Conservation (phyloP, 2,113 vertebrate genomes). For the Macaca mulatta region DNA sequence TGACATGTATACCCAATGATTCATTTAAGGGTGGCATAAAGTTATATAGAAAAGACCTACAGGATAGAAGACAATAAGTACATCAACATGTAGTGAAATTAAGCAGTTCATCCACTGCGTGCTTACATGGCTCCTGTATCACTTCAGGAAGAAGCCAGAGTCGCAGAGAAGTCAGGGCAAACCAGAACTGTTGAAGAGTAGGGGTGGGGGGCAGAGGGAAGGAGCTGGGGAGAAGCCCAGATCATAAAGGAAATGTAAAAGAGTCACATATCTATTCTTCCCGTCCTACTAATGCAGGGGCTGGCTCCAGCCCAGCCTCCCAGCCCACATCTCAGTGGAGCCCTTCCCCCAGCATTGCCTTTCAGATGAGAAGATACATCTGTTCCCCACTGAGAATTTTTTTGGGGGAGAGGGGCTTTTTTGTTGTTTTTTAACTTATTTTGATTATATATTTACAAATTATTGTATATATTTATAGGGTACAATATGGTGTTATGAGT, state of each 20-base stretch:
- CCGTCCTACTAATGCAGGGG: neutral
- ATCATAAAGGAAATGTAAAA: neutral
- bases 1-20: neutral
- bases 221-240: neutral
- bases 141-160: neutral
- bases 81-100: neutral
- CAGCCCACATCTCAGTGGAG: neutral
- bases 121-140: neutral
- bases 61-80: neutral
- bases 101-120: neutral
- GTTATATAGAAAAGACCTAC: neutral
- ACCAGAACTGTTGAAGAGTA: neutral
- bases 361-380: neutral
- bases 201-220: neutral
- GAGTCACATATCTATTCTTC: neutral
- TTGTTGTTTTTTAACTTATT: neutral
- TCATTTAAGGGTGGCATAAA: neutral
- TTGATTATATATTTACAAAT: neutral
- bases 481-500: neutral
- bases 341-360: neutral
- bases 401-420: fast-evolving
- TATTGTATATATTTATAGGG: neutral
- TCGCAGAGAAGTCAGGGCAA: neutral
- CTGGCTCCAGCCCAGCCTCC: neutral
- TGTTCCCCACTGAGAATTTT: neutral